Conservation (phyloP, 2,888 invertebrate genomes). For the Eustalomyia histrio region DNA sequence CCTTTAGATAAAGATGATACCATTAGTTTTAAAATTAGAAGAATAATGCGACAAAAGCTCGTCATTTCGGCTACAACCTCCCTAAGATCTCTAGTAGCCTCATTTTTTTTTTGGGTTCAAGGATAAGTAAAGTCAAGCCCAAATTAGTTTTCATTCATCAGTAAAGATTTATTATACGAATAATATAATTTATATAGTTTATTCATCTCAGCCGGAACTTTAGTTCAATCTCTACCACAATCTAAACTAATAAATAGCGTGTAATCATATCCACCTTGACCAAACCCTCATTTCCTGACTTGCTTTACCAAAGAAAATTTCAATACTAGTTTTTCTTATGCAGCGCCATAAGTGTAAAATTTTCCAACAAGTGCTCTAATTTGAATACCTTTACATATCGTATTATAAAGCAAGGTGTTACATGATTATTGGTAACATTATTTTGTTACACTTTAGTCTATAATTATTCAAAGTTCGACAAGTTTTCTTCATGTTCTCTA, state of each 20-base stretch:
- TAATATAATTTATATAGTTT: too few species aligned
- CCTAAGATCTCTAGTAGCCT: too few species aligned
- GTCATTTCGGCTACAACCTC: neutral
- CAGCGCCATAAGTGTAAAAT: neutral
- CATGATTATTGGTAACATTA: slow-evolving; percentile 50
- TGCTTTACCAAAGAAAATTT: neutral
- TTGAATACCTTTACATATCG: slow-evolving; percentile 32
- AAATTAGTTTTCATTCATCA: too few species aligned
- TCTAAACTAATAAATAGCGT: slow-evolving; percentile 37
- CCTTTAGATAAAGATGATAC: too few species aligned
- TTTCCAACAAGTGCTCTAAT: slow-evolving; percentile 42
- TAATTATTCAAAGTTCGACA: slow-evolving; percentile 62
- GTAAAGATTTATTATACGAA: too few species aligned
- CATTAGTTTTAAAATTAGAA: too few species aligned
- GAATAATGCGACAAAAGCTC: too few species aligned
- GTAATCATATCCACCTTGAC: slow-evolving; percentile 27
- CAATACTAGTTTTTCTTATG: neutral
- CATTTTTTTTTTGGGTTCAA: too few species aligned
- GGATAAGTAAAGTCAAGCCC: too few species aligned
- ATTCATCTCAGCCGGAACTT: too few species aligned
- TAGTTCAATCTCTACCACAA: neutral
- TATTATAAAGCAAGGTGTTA: slow-evolving; percentile 45
- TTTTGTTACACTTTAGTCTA: slow-evolving; percentile 51
- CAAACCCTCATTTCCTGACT: slow-evolving; percentile 28
- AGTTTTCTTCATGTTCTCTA: slow-evolving; percentile 59